A percentile compares a stretch with the other conserved stretches of the same genome.
phyloP scores from a whole-genome alignment of 2,888 invertebrate species.

The Melinaea menophilus region DNA sequence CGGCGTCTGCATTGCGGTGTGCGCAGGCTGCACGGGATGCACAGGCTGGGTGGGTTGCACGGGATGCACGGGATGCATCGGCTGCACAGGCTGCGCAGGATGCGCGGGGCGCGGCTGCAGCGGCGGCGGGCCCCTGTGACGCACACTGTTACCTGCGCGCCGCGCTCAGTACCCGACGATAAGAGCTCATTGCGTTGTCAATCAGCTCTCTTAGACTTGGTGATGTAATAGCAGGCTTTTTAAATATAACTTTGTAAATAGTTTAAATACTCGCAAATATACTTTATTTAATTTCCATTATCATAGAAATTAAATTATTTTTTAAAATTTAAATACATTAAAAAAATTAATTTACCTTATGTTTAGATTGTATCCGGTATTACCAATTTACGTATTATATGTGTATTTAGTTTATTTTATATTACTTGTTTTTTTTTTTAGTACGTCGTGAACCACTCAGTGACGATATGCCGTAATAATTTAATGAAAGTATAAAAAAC shows the following conservation, averaged over 20 bases:
- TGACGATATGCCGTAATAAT: conserved; percentile 10
- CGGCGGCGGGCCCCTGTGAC: conserved; percentile 49
- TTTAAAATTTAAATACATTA: no score
- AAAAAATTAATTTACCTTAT: no score
- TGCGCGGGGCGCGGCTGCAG: conserved; percentile 34
- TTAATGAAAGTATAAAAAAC: no score
- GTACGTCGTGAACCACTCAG: conserved; percentile 24
- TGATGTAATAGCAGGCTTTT: conserved; percentile 4
- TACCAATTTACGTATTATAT: no score
- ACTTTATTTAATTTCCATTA: no score
- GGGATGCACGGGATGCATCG: conserved; percentile 18
- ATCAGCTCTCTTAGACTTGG: conserved; percentile 46
- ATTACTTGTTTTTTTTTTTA: no score
- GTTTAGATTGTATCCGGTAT: no score
- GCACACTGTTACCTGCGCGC: conserved; percentile 50
- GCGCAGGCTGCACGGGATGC: conserved; percentile 9
- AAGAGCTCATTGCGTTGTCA: conserved; percentile 50
- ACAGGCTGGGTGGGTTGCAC: conserved; percentile 13
- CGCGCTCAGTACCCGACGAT: conserved; percentile 36
- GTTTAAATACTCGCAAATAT: not conserved
- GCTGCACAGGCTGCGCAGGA: conserved; percentile 35
- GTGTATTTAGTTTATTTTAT: no score
- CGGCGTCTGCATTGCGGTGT: conserved; percentile 18
- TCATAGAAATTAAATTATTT: no score
- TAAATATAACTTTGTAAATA: conserved; percentile 6